Evolutionary conservation across 2,797 vertebrate species (phyloP).

Genomic region (Emydoidea blandingii): DNA sequence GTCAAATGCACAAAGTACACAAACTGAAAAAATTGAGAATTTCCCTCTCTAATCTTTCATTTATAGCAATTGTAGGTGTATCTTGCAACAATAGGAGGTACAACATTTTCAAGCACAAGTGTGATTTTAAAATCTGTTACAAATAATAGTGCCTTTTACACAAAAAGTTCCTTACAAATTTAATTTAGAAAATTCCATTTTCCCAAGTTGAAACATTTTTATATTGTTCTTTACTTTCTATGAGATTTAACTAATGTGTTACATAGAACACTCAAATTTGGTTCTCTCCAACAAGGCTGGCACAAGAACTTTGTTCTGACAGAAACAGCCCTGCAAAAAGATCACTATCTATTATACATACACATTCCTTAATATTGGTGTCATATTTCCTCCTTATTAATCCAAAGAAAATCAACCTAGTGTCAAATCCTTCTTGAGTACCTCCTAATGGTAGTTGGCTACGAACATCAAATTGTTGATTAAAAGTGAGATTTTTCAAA

Average conservation of each 20-base stretch:
- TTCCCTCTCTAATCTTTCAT: background rate
- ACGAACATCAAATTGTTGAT: background rate
- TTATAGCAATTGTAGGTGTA: background rate
- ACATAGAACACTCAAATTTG: background rate
- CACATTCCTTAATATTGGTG: background rate
- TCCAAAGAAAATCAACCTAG: background rate
- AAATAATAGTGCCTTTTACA: background rate
- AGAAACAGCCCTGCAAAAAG: background rate
- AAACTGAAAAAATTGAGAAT: background rate
- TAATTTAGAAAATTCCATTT: rapidly evolving
- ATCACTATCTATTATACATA: background rate
- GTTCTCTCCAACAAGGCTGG: background rate
- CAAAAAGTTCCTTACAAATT: background rate
- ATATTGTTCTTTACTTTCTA: background rate
- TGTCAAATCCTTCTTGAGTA: background rate
- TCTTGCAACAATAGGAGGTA: background rate
- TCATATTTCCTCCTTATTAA: background rate
- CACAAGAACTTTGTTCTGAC: background rate
- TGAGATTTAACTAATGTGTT: background rate
- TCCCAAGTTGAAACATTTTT: background rate
- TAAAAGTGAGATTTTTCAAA: background rate
- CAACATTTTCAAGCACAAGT: background rate
- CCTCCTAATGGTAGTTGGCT: background rate
- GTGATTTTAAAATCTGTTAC: background rate
- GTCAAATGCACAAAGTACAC: background rate